These are phyloP conservation scores for Ctenosaura bakeri DNA, from an alignment of 2,797 vertebrate species.

Conservation along the genomic window DNA sequence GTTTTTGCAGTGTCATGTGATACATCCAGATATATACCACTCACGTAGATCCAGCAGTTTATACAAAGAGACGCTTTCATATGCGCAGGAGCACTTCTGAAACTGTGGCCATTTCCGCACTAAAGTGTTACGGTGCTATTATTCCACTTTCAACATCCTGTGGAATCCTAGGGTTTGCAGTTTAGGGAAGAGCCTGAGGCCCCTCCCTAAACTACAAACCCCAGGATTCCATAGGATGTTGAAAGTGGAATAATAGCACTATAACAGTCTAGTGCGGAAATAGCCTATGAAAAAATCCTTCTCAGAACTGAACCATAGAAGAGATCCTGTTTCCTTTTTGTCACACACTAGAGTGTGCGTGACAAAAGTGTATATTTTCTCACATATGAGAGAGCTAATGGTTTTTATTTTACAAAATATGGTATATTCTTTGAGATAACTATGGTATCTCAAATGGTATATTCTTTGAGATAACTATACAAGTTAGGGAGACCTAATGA, in stretches of 20 bases:
- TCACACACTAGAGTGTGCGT: neutral
- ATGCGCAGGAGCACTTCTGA: neutral
- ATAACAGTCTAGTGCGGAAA: too few species aligned
- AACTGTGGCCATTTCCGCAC: too few species aligned
- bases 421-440: neutral
- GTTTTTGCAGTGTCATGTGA: neutral
- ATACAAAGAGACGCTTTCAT: neutral
- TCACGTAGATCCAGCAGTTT: neutral
- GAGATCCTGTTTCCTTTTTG: neutral
- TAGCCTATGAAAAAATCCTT: neutral
- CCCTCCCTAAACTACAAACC: too few species aligned
- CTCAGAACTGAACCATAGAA: neutral
- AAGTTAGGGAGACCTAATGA: neutral
- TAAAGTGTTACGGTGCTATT: too few species aligned
- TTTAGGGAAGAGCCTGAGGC: too few species aligned
- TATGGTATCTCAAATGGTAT: slow-evolving; percentile 6
- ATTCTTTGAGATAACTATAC: neutral
- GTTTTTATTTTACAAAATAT: slow-evolving; percentile 13
- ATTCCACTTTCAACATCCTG: too few species aligned
- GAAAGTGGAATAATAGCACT: too few species aligned
- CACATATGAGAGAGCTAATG: neutral
- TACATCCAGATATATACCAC: neutral
- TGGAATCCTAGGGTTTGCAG: too few species aligned
- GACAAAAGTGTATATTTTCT: too few species aligned
- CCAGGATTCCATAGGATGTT: too few species aligned